These are phyloP conservation scores for Crenichthys baileyi DNA, from an alignment of 2,797 vertebrate species.

Conservation along the genomic window DNA sequence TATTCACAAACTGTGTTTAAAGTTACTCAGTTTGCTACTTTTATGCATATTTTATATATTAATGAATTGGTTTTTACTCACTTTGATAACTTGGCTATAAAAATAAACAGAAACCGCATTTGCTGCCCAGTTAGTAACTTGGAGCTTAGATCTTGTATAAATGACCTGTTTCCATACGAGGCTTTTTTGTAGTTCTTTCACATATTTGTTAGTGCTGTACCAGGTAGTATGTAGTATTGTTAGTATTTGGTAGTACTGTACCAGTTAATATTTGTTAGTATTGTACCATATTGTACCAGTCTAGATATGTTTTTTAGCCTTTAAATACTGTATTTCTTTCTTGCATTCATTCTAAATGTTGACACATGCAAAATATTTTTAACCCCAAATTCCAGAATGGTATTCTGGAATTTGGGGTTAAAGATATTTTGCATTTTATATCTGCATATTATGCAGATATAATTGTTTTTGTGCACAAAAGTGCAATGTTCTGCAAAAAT, in stretches of 20 bases:
- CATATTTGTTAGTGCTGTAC: too few species aligned
- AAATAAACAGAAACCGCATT: not conserved
- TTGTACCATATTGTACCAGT: not conserved
- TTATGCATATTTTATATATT: not conserved
- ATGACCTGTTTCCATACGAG: not conserved
- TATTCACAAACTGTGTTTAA: conserved; percentile 4
- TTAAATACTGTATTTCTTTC: not conserved
- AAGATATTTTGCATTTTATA: too few species aligned
- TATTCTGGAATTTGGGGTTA: too few species aligned
- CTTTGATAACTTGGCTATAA: too few species aligned
- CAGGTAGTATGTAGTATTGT: too few species aligned
- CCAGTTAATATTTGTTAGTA: too few species aligned
- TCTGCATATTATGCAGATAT: not conserved
- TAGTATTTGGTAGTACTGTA: too few species aligned
- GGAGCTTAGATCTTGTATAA: not conserved
- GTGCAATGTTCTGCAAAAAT: not conserved
- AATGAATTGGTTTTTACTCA: not conserved
- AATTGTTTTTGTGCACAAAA: not conserved
- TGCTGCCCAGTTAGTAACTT: not conserved
- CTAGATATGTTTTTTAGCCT: not conserved
- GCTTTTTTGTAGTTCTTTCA: not conserved
- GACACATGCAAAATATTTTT: not conserved
- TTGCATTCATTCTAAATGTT: not conserved
- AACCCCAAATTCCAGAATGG: not conserved
- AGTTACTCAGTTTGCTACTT: not conserved